Conservation (phyloP, 2,113 vertebrate genomes). For the Aspidoscelis tigris region DNA sequence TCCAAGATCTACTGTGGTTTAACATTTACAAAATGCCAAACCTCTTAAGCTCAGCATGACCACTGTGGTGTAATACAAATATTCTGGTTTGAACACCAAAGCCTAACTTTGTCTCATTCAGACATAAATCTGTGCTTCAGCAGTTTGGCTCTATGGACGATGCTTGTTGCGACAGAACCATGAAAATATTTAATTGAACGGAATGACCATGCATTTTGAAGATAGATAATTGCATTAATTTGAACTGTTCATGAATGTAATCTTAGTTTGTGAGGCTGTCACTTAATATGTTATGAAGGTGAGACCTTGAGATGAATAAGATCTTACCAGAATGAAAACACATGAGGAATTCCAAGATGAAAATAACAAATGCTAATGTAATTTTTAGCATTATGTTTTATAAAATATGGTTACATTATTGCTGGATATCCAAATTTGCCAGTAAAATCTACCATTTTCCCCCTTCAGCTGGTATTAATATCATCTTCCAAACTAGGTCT, state of each 20-base stretch:
- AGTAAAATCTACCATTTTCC: too few relatives aligned
- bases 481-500: background rate
- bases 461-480: background rate
- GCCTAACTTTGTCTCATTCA: background rate
- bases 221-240: conserved; percentile 2
- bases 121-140: background rate
- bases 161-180: background rate
- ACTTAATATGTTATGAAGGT: background rate
- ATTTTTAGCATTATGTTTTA: too few relatives aligned
- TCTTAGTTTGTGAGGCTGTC: background rate
- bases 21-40: conserved; percentile 51
- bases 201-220: background rate
- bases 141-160: background rate
- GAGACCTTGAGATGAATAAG: background rate
- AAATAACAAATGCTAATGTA: background rate
- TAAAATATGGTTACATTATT: too few relatives aligned
- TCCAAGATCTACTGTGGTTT: conserved; percentile 48
- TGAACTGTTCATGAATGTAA: background rate
- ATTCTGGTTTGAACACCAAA: conserved; percentile 32
- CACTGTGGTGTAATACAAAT: conserved; percentile 57
- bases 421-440: too few relatives aligned
- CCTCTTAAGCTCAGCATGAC: conserved; percentile 41
- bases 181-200: conserved; percentile 5
- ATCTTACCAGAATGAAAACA: background rate
- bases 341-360: background rate